Evolutionary conservation across 2,888 invertebrate genomes (phyloP).

Genomic region (Eristalis pertinax): DNA sequence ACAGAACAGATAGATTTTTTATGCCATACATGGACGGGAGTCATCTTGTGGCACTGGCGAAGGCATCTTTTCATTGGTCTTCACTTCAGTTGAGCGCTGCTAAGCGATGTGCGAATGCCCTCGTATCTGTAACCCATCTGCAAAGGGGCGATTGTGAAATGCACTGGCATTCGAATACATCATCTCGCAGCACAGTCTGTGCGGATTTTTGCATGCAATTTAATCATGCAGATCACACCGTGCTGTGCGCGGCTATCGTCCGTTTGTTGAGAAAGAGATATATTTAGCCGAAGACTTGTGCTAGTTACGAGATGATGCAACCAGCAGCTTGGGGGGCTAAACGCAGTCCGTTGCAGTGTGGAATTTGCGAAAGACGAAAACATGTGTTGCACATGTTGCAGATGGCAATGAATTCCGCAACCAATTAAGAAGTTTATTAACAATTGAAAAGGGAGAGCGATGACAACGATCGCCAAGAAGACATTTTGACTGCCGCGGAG

Average conservation of each 20-base stretch:
- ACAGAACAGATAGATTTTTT: slow-evolving; percentile 23
- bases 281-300: slow-evolving; percentile 17
- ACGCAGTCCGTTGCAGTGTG: not conserved
- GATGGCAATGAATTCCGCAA: slow-evolving; percentile 25
- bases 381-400: slow-evolving; percentile 46
- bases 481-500: not conserved
- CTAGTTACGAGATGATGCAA: slow-evolving; percentile 9
- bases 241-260: not conserved
- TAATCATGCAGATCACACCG: slow-evolving; percentile 24
- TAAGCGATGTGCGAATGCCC: slow-evolving; percentile 22
- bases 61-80: slow-evolving; percentile 10
- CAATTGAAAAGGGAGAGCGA: slow-evolving; percentile 24
- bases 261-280: not conserved
- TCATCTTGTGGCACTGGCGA: slow-evolving; percentile 1
- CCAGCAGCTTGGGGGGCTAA: not conserved
- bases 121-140: slow-evolving; percentile 40
- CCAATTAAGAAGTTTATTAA: slow-evolving; percentile 46
- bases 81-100: slow-evolving; percentile 17
- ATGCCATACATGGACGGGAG: not conserved
- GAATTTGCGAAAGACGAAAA: not conserved
- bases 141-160: slow-evolving; percentile 44
- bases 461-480: slow-evolving; percentile 9
- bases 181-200: slow-evolving; percentile 32
- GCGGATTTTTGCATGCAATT: slow-evolving; percentile 40
- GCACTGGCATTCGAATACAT: slow-evolving; percentile 25